Conservation (phyloP, 2,888 invertebrate species). For the Monopis laevigella region DNA sequence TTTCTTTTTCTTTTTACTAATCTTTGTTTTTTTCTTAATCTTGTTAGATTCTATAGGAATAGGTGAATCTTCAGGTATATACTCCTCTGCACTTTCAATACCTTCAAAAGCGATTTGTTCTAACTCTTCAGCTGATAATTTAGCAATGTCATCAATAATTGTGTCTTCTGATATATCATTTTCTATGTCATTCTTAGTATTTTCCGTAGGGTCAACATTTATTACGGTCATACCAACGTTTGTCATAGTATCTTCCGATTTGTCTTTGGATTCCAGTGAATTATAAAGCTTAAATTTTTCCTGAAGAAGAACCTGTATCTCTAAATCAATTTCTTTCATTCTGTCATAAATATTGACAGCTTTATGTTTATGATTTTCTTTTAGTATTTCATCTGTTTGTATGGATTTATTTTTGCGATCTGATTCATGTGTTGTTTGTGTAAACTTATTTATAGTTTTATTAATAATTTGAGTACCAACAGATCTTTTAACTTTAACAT, state of each 20-base stretch:
- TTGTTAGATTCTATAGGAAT: no score
- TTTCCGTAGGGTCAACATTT: conserved; percentile 30
- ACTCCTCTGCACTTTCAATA: not conserved
- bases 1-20: conserved; percentile 14
- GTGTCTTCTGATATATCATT: no score
- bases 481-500: conserved; percentile 23
- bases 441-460: conserved; percentile 31
- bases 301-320: conserved; percentile 63
- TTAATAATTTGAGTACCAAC: conserved; percentile 32
- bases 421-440: conserved; percentile 31
- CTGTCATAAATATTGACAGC: conserved; percentile 52
- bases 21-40: conserved; percentile 14
- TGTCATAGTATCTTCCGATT: conserved; percentile 32
- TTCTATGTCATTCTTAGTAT: conserved; percentile 5
- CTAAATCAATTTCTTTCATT: conserved; percentile 70
- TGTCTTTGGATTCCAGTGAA: conserved; percentile 47
- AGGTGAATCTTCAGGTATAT: conserved; percentile 11
- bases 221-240: conserved; percentile 52
- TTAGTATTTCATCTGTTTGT: no score
- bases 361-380: conserved; percentile 21
- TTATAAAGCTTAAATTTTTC: conserved; percentile 68
- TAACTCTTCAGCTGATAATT: conserved; percentile 49
- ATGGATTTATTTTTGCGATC: conserved; percentile 29
- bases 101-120: conserved; percentile 46
- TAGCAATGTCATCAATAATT: conserved; percentile 40